A percentile compares a stretch with the other conserved stretches of the same genome.
Evolutionary conservation across 2,797 vertebrate genomes (phyloP).

Genomic region (Sebastolobus altivelis): DNA sequence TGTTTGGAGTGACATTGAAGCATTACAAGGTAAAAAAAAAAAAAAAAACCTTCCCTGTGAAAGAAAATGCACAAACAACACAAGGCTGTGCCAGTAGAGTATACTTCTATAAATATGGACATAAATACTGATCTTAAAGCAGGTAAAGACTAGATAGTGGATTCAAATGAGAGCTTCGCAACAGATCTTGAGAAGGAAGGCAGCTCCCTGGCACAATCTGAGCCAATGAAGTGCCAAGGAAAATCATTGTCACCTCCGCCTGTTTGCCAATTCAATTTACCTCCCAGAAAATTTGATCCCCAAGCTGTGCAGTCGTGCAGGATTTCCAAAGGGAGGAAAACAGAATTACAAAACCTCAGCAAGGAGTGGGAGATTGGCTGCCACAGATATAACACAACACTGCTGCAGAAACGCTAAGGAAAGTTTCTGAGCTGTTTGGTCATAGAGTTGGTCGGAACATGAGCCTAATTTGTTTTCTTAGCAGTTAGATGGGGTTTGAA

Average conservation of each 20-base stretch:
- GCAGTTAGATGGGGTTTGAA: background rate
- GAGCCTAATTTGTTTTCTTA: background rate
- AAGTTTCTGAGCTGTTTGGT: conserved; percentile 21
- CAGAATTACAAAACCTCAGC: conserved; percentile 63
- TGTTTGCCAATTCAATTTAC: conserved; percentile 80
- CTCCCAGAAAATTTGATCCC: conserved; percentile 75
- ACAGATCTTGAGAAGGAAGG: conserved; percentile 25
- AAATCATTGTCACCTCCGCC: conserved; percentile 68
- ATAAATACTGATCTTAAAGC: background rate
- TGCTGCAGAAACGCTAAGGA: conserved; percentile 15
- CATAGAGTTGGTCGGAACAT: background rate
- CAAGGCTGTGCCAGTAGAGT: background rate
- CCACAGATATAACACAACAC: conserved; percentile 39
- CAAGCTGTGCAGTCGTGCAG: conserved; percentile 58
- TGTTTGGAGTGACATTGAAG: conserved; percentile 15
- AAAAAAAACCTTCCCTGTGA: background rate
- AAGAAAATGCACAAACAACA: background rate
- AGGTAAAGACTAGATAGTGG: conserved; percentile 6
- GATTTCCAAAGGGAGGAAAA: conserved; percentile 61
- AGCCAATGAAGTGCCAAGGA: conserved; percentile 66
- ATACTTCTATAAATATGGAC: background rate
- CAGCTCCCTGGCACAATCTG: conserved; percentile 19
- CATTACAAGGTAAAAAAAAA: background rate
- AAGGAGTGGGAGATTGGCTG: conserved; percentile 51
- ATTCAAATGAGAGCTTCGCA: conserved; percentile 36